Base-by-base conservation (phyloP, 1,140 invertebrate genomes). In the Sesamia nonagrioides region DNA sequence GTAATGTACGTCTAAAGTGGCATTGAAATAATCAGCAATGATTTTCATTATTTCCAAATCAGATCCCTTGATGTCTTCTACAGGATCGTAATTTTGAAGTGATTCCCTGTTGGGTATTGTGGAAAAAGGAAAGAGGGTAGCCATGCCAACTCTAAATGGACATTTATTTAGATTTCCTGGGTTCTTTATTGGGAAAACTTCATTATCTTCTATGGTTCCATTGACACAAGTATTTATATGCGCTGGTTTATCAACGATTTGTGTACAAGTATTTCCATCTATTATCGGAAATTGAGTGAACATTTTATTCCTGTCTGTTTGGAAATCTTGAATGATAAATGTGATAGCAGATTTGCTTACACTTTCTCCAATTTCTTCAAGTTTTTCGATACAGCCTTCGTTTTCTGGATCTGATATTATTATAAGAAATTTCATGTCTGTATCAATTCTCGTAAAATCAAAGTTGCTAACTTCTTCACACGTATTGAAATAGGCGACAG, bases 11-110 rank as follows among this genome's bases (percentile, higher is more conserved):
- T 87, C 78, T 9, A 90, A 33, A 0, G 87, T 84, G 0, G 88
- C 85, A 63, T 94, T 94, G 7, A 91, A 85, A 61, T 89, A 82
- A 35, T 91, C 42, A 21, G 81, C 73, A 37, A 92, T 79, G 21
- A 93, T 90, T 86, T 94, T 91, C 35, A 90, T 71, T 9, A 92
- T 82, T 77, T 91, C 89, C 2, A 91, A 71, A 76, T 94, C 93
- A 0, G 80, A 87, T 42, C 93, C 93, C 54, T 54, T 66, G 7
- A 58, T 68, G 45, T 81, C 77, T 2, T 77, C 40, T 15, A 92
- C 40, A 6, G 50, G 66, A 68, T 91, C 85, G 11, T 88, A 80
- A 63, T 85, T 84, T 60, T 83, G 82, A 6, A 87, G 75, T 0
- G 9, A 35, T 35, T 85, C 66, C 68, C 80, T 84, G 42, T 89